Conservation (phyloP, 2,797 vertebrate species). For the Sylvia borin region DNA sequence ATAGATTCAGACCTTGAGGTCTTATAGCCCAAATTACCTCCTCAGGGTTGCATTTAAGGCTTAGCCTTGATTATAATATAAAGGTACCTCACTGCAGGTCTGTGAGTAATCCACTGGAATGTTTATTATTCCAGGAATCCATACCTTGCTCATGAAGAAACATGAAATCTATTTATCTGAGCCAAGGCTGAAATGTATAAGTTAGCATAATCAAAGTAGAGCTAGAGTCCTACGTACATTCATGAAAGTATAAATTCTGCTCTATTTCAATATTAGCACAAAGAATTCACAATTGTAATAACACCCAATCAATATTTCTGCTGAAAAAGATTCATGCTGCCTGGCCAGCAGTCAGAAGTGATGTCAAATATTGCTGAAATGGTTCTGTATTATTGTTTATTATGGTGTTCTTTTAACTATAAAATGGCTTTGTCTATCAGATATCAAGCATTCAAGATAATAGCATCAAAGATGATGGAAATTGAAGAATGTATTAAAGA, state of each 20-base stretch:
- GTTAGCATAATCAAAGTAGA: neutral
- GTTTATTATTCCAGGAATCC: neutral
- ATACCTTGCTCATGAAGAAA: neutral
- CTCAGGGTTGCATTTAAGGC: neutral
- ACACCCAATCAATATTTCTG: neutral
- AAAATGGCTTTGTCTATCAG: neutral
- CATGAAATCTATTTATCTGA: neutral
- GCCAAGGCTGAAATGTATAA: neutral
- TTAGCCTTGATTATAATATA: neutral
- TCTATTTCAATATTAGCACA: neutral
- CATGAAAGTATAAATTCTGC: neutral
- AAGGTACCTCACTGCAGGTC: neutral
- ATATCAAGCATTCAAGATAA: neutral
- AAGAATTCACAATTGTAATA: neutral
- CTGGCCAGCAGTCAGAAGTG: neutral
- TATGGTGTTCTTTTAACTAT: neutral
- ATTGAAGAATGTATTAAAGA: neutral
- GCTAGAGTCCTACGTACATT: neutral
- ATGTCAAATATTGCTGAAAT: neutral
- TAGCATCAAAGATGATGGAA: neutral
- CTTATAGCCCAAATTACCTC: neutral
- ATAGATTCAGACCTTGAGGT: neutral
- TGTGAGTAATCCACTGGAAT: neutral
- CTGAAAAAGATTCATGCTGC: neutral
- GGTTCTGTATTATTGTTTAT: neutral